phyloP scores from a whole-genome alignment of 2,797 vertebrate genomes.

The Poeciliopsis paucimaculata region DNA sequence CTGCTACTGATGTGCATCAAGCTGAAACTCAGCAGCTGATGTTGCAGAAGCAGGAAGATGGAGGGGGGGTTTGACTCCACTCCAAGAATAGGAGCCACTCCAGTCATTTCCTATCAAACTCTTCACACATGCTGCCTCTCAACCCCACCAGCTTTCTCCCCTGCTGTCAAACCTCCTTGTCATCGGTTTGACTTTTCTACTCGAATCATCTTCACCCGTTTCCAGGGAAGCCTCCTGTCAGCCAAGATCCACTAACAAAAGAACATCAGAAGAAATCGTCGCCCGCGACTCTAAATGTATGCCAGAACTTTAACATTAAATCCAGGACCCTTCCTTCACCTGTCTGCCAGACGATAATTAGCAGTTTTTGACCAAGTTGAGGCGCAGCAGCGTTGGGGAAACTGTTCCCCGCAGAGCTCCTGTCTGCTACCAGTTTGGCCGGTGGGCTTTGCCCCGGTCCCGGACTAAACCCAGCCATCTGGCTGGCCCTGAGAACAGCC shows the following conservation, averaged over 20 bases:
- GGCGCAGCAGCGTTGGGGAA: constrained; percentile 27
- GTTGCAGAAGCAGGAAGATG: constrained; percentile 47
- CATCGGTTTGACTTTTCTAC: constrained; percentile 73
- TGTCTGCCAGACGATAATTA: constrained; percentile 58
- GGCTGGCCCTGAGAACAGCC: constrained; percentile 67
- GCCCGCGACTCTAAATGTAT: constrained; percentile 15
- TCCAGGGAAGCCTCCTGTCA: constrained; percentile 53
- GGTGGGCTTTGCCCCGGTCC: constrained; percentile 51
- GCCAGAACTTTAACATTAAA: constrained; percentile 9
- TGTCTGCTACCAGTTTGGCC: constrained; percentile 74
- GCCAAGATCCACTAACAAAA: constrained; percentile 27
- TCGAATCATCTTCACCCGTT: constrained; percentile 72
- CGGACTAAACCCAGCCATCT: constrained; percentile 72
- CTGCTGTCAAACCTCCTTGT: constrained; percentile 72
- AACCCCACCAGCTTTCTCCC: constrained; percentile 51
- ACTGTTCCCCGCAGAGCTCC: constrained; percentile 62
- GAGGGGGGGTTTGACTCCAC: constrained; percentile 50
- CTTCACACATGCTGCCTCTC: constrained; percentile 61
- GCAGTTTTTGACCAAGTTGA: constrained; percentile 39
- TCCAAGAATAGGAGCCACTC: constrained; percentile 63
- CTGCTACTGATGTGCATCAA: constrained; percentile 41
- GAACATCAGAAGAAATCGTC: constrained; percentile 11
- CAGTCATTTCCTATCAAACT: constrained; percentile 67
- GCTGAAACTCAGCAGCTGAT: constrained; percentile 38
- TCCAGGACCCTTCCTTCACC: constrained; percentile 28